Conservation (phyloP, 2,113 vertebrate genomes). For the Riparia riparia region DNA sequence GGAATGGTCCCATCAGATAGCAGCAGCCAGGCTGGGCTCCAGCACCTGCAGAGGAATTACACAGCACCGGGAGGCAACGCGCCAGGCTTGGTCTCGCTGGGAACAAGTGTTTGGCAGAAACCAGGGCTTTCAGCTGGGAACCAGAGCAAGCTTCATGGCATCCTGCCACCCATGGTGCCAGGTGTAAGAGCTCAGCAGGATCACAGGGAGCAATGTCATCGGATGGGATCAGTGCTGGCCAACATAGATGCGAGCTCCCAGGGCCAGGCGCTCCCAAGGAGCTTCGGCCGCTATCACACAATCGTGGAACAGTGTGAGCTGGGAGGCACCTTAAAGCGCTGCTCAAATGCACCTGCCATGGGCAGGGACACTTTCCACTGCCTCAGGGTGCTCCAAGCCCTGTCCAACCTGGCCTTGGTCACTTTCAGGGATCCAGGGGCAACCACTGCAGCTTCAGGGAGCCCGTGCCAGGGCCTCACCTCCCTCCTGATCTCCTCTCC, state of each 20-base stretch:
- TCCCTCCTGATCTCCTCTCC: neutral
- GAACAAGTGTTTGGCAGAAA: neutral
- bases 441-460: neutral
- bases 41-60: neutral
- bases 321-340: neutral
- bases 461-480: neutral
- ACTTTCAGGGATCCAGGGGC: neutral
- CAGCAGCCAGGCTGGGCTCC: neutral
- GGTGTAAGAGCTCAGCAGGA: neutral
- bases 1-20: conserved; percentile 6
- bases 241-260: neutral
- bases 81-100: rapidly evolving
- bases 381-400: neutral
- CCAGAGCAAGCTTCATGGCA: neutral
- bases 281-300: neutral
- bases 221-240: neutral
- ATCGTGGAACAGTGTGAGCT: neutral
- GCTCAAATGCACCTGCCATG: neutral
- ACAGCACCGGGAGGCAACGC: rapidly evolving
- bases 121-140: neutral
- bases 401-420: rapidly evolving
- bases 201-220: rapidly evolving
- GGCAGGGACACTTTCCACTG: neutral
- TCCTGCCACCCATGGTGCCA: neutral
- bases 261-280: neutral